Evolutionary conservation across 2,888 invertebrate species (phyloP).

Genomic region (Nowickia ferox): DNA sequence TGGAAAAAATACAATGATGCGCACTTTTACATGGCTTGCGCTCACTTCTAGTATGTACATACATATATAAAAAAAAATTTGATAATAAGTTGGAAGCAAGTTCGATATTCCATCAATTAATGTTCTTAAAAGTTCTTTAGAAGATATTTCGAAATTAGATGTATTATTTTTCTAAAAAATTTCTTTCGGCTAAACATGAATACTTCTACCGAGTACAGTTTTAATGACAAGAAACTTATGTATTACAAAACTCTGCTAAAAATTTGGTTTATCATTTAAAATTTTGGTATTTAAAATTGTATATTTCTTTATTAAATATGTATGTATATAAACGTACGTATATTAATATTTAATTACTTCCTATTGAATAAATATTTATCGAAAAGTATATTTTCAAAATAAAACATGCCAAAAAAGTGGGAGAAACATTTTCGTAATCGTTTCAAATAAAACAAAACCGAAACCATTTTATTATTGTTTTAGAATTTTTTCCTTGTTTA

Average conservation of each 20-base stretch:
- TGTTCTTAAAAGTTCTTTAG: no score
- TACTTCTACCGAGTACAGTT: background rate
- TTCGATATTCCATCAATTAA: no score
- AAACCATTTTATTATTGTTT: conserved; percentile 55
- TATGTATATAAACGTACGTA: conserved; percentile 42
- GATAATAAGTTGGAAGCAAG: no score
- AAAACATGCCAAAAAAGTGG: conserved; percentile 55
- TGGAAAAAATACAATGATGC: no score
- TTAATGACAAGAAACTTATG: background rate
- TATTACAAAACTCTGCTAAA: conserved; percentile 5
- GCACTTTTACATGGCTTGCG: no score
- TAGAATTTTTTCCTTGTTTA: conserved; percentile 10
- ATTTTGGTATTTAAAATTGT: conserved; percentile 25
- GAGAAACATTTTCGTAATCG: conserved; percentile 35
- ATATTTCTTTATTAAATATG: conserved; percentile 46
- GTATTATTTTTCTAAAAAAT: no score
- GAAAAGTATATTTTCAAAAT: conserved; percentile 64
- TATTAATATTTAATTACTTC: conserved; percentile 53
- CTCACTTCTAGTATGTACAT: no score
- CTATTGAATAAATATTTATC: conserved; percentile 66
- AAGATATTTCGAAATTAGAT: no score
- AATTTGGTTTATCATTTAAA: background rate
- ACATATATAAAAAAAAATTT: no score
- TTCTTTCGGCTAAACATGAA: background rate
- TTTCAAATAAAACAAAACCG: conserved; percentile 48